A percentile compares a stretch with the other conserved stretches of the same genome.
Conservation (phyloP, 2,888 invertebrate species). For the Hemicrepidius hirtus region DNA sequence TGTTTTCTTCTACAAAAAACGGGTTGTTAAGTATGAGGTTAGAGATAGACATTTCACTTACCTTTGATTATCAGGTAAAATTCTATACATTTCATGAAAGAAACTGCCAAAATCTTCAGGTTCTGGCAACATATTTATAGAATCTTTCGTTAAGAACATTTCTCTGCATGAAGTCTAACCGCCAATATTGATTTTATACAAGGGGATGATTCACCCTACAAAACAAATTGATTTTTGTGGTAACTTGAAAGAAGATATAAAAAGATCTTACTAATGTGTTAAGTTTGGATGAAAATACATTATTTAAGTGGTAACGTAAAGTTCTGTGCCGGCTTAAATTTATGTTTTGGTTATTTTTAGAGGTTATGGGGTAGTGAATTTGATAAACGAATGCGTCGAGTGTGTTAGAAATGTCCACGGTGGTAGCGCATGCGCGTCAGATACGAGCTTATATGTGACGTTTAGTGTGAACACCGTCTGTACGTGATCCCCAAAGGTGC, state of each 20-base stretch:
- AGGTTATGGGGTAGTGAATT: constrained; percentile 15
- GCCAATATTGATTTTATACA: constrained; percentile 19
- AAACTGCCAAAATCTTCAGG: constrained; percentile 68
- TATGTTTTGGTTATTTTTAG: constrained; percentile 30
- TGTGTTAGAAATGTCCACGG: too few species aligned
- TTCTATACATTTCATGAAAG: constrained; percentile 70
- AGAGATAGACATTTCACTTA: constrained; percentile 55
- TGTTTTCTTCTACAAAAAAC: constrained; percentile 66
- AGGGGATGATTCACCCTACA: constrained; percentile 41
- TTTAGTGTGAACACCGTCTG: too few species aligned
- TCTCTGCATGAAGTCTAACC: constrained; percentile 1
- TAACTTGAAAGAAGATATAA: not conserved
- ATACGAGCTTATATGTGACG: too few species aligned
- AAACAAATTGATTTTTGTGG: constrained; percentile 22
- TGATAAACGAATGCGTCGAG: too few species aligned
- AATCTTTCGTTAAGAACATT: constrained; percentile 44
- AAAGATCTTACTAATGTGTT: not conserved
- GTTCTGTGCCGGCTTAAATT: constrained; percentile 12
- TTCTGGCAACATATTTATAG: constrained; percentile 68
- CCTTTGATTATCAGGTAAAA: constrained; percentile 68
- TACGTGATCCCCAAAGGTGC: too few species aligned
- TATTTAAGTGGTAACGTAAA: constrained; percentile 4
- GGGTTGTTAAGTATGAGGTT: constrained; percentile 31
- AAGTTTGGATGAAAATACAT: not conserved
- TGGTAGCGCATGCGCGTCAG: too few species aligned